Conservation (phyloP, 2,888 invertebrate genomes). For the Polydrusus tereticollis region DNA sequence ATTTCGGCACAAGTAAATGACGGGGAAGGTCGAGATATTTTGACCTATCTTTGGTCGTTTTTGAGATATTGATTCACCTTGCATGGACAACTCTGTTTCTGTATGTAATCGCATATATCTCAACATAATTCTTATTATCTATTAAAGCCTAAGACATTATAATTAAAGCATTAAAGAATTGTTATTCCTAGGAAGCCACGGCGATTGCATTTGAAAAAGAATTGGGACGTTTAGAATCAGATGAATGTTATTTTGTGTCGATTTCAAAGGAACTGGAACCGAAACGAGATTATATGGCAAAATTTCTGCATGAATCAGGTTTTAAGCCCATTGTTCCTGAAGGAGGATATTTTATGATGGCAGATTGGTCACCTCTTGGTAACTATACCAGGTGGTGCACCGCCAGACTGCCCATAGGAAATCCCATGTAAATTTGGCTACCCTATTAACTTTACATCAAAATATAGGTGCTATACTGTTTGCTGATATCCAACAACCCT, state of each 20-base stretch:
- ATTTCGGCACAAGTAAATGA: too few species aligned
- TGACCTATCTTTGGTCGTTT: too few species aligned
- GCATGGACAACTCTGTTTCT: too few species aligned
- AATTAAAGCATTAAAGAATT: neutral
- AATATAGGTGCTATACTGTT: neutral
- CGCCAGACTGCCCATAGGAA: too few species aligned
- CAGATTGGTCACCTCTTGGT: conserved; percentile 79
- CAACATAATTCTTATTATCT: too few species aligned
- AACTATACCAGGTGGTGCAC: neutral
- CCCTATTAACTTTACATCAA: too few species aligned
- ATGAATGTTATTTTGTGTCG: conserved; percentile 87
- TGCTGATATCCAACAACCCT: neutral
- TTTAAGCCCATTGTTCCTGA: conserved; percentile 94
- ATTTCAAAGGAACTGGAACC: conserved; percentile 80
- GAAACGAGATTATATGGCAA: conserved; percentile 85
- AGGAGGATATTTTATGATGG: conserved; percentile 97
- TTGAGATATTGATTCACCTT: too few species aligned
- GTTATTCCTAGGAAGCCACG: conserved; percentile 82
- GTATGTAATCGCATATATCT: too few species aligned
- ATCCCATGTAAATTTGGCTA: too few species aligned
- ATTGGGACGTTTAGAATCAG: conserved; percentile 74
- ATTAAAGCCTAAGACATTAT: too few species aligned
- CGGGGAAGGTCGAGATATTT: too few species aligned
- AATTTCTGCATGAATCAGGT: conserved; percentile 81
- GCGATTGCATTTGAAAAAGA: conserved; percentile 92